Conservation (phyloP, 2,797 vertebrate species). For the Anomalospiza imberbis region DNA sequence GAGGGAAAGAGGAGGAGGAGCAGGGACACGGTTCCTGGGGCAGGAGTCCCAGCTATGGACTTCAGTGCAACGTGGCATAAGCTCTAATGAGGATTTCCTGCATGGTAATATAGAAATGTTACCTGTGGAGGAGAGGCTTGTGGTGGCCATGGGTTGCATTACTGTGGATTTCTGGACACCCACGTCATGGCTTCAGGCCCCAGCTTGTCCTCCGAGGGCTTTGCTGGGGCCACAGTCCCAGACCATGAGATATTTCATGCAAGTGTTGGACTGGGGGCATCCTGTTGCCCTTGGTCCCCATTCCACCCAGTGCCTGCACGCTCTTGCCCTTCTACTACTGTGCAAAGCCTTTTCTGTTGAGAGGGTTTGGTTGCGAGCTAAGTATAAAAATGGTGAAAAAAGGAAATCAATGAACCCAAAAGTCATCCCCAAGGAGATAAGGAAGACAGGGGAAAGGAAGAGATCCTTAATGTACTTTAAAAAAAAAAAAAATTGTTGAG, state of each 20-base stretch:
- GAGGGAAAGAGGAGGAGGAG: not conserved
- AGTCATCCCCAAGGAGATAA: too few species aligned
- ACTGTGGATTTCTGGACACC: not conserved
- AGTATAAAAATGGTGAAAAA: not conserved
- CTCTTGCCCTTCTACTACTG: not conserved
- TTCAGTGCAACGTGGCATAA: accelerated
- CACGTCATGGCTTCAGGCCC: not conserved
- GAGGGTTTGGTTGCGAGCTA: not conserved
- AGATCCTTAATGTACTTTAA: not conserved
- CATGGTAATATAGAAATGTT: not conserved
- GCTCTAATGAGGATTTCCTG: not conserved
- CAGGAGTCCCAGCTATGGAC: not conserved
- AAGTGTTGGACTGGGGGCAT: not conserved
- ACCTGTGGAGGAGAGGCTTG: not conserved
- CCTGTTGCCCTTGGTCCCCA: not conserved
- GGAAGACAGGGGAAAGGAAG: too few species aligned
- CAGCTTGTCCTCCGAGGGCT: not conserved
- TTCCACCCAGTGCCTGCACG: not conserved
- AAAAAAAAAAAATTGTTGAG: not conserved
- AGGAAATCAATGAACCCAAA: not conserved
- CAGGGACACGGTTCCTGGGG: too few species aligned
- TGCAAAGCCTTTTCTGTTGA: not conserved
- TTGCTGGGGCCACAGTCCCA: not conserved
- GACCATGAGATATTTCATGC: accelerated
- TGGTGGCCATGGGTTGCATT: not conserved